Evolutionary conservation across 2,888 invertebrate genomes (phyloP).

Genomic region (Rutpela maculata): DNA sequence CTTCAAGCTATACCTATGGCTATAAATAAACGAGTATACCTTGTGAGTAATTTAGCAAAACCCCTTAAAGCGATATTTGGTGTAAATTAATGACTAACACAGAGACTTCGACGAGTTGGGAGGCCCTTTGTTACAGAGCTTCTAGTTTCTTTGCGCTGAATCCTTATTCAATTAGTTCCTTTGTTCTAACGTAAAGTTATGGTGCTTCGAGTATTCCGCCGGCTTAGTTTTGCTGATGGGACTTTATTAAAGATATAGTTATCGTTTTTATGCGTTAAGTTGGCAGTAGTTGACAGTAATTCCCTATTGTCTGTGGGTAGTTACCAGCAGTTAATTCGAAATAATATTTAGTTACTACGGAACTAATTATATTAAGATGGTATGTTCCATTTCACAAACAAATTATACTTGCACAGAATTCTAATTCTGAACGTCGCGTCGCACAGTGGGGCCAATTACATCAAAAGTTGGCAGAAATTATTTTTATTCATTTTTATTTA

Average conservation of each 20-base stretch:
- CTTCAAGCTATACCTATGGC: conserved; percentile 45
- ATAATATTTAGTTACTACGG: not conserved
- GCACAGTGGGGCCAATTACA: too few species aligned
- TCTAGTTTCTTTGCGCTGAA: conserved; percentile 64
- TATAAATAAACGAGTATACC: conserved; percentile 56
- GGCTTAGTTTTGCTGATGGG: conserved; percentile 41
- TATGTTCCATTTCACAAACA: too few species aligned
- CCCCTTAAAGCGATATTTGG: conserved; percentile 62
- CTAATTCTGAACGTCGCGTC: too few species aligned
- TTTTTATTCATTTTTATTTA: too few species aligned
- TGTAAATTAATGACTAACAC: conserved; percentile 64
- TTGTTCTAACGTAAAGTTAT: conserved; percentile 65
- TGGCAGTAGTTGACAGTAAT: not conserved
- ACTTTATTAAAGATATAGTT: conserved; percentile 44
- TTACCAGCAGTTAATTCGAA: not conserved
- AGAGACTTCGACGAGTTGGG: conserved; percentile 53
- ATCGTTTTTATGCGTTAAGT: conserved; percentile 10
- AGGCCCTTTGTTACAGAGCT: conserved; percentile 64
- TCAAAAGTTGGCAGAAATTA: too few species aligned
- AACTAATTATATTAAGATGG: not conserved
- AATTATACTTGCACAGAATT: too few species aligned
- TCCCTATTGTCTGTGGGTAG: not conserved
- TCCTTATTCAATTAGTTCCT: conserved; percentile 69
- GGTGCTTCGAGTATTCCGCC: conserved; percentile 52
- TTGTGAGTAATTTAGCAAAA: conserved; percentile 57